These are phyloP conservation scores for Herminia tarsipennalis DNA, from an alignment of 2,888 invertebrate species.

Conservation along the genomic window DNA sequence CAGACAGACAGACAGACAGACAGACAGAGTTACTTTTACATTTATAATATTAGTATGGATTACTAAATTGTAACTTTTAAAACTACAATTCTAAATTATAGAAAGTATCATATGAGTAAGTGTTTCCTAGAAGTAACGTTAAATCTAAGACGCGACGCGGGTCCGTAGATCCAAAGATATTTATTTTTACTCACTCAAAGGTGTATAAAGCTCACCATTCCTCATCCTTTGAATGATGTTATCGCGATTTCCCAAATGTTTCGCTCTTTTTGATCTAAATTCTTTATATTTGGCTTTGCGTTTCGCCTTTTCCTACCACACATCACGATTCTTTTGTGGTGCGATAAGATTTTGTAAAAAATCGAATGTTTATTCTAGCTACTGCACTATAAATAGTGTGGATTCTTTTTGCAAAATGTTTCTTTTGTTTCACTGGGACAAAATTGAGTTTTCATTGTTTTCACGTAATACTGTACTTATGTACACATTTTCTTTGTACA, in stretches of 20 bases:
- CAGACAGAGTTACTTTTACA: too few relatives aligned
- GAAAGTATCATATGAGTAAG: too few relatives aligned
- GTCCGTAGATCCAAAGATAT: conserved; percentile 60
- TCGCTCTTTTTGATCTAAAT: conserved; percentile 80
- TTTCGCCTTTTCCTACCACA: conserved; percentile 71
- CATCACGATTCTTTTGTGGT: conserved; percentile 75
- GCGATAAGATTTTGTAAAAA: conserved; percentile 67
- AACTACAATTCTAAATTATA: too few relatives aligned
- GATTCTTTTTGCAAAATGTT: conserved; percentile 30
- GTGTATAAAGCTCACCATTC: conserved; percentile 75
- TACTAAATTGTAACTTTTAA: too few relatives aligned
- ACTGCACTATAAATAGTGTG: conserved; percentile 44
- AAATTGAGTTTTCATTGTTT: background rate
- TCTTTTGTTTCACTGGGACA: conserved; percentile 8
- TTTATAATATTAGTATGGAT: too few relatives aligned
- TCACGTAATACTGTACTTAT: too few relatives aligned
- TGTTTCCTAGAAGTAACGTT: background rate
- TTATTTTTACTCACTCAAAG: conserved; percentile 75
- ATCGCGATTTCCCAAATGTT: conserved; percentile 79
- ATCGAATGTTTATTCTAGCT: conserved; percentile 59
- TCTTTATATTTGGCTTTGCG: conserved; percentile 75
- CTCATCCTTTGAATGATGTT: conserved; percentile 80
- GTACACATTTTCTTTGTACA: too few relatives aligned
- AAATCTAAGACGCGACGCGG: conserved; percentile 17
- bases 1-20: too few relatives aligned